A percentile compares a stretch with the other conserved stretches of the same genome.
phyloP scores from a whole-genome alignment of 2,888 invertebrate genomes.

The Drosophila fulvimacula region DNA sequence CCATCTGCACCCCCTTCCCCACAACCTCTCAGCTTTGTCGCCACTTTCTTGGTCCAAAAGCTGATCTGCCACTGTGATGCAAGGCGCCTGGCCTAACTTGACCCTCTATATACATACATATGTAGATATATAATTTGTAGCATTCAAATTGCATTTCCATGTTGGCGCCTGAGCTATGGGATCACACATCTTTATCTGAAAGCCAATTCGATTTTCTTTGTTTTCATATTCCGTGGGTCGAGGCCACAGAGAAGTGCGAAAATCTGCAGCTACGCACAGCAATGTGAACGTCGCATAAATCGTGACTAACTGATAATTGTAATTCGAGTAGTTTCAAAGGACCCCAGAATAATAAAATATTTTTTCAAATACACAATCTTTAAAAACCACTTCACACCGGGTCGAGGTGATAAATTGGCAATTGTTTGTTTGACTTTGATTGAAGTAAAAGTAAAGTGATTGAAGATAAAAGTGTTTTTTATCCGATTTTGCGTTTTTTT shows the following conservation, averaged over 20 bases:
- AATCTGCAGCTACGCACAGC: conserved; percentile 16
- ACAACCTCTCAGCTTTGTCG: conserved; percentile 30
- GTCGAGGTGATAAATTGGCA: too few species aligned
- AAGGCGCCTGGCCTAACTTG: conserved; percentile 67
- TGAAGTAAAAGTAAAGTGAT: too few species aligned
- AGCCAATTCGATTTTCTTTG: conserved; percentile 40
- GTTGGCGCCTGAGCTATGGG: conserved; percentile 48
- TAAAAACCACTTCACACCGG: too few species aligned
- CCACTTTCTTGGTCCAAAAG: conserved; percentile 46
- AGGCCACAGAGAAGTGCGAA: conserved; percentile 36
- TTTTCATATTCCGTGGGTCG: conserved; percentile 52
- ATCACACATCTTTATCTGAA: conserved; percentile 25
- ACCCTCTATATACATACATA: conserved; percentile 40
- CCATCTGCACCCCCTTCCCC: conserved; percentile 3
- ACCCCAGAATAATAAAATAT: too few species aligned
- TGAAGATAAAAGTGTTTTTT: too few species aligned
- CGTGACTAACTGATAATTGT: background rate
- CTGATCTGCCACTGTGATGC: conserved; percentile 54
- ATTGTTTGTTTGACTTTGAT: too few species aligned
- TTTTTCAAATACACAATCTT: too few species aligned
- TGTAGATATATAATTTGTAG: conserved; percentile 9
- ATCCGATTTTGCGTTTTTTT: too few species aligned
- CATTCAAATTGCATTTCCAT: conserved; percentile 76
- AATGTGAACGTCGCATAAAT: background rate
- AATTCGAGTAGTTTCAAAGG: background rate